Conservation (phyloP, 2,888 invertebrate genomes). For the Drosophila borborema region DNA sequence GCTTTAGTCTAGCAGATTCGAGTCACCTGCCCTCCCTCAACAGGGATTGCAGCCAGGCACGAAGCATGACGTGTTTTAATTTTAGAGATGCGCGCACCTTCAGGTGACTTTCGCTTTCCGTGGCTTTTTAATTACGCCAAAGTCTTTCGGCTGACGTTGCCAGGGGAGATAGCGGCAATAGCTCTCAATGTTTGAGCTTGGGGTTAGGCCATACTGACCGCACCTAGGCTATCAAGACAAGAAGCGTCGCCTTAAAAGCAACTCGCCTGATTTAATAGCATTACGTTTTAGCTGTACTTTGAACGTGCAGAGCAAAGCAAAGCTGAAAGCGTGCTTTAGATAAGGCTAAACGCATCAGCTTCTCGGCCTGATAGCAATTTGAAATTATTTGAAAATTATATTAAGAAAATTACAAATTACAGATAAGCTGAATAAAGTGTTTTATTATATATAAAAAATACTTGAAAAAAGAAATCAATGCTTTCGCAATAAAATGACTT, state of each 20-base stretch:
- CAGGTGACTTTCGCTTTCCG: constrained; percentile 19
- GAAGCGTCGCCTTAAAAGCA: constrained; percentile 35
- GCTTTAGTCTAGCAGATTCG: constrained; percentile 30
- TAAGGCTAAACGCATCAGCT: constrained; percentile 31
- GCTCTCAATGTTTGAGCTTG: constrained; percentile 44
- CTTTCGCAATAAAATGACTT: constrained; percentile 16
- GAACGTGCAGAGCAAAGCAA: background rate
- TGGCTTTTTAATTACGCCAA: constrained; percentile 70
- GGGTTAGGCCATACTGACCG: constrained; percentile 41
- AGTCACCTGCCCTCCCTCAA: constrained; percentile 5
- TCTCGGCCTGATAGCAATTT: background rate
- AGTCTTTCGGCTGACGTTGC: constrained; percentile 44
- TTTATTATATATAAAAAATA: background rate
- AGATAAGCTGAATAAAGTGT: background rate
- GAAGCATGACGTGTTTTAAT: constrained; percentile 63
- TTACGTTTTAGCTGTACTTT: constrained; percentile 11
- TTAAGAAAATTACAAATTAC: background rate
- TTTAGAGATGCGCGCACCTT: constrained; percentile 19
- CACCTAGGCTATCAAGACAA: constrained; percentile 61
- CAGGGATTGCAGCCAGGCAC: constrained; percentile 60
- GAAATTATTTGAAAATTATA: constrained; percentile 8
- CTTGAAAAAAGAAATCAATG: background rate
- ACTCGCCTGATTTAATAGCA: constrained; percentile 26
- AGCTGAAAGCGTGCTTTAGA: constrained; percentile 16
- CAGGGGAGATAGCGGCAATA: constrained; percentile 61